phyloP scores from a whole-genome alignment of 2,888 invertebrate species.

The Flexamia atlantica region DNA sequence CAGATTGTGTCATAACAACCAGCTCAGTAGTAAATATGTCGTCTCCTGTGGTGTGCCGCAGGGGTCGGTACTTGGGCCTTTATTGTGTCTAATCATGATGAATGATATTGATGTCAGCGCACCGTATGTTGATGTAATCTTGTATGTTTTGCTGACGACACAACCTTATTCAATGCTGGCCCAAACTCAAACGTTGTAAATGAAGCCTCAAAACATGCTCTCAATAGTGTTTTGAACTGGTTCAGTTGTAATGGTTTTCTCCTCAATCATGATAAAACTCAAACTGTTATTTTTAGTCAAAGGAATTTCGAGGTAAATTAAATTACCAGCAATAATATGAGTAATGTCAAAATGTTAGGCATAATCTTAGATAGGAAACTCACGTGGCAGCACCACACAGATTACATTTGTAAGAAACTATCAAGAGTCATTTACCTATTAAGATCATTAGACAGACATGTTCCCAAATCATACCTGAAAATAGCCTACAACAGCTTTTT shows the following conservation, averaged over 20 bases:
- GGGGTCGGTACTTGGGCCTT: slow-evolving; percentile 2
- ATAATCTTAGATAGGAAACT: too few relatives aligned
- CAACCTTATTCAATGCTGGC: slow-evolving; percentile 1
- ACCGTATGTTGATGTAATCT: neutral
- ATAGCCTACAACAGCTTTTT: too few relatives aligned
- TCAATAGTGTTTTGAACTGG: neutral
- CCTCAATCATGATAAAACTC: neutral
- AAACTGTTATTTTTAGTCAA: neutral
- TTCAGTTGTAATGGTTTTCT: neutral
- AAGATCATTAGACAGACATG: too few relatives aligned
- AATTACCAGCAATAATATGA: too few relatives aligned
- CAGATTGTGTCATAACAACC: neutral
- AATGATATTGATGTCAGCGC: neutral
- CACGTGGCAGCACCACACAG: too few relatives aligned
- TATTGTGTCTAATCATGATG: neutral
- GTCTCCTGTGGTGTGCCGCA: neutral
- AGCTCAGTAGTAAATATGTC: neutral
- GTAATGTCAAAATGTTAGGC: too few relatives aligned
- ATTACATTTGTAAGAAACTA: too few relatives aligned
- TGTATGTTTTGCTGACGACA: slow-evolving; percentile 30
- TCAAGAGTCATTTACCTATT: too few relatives aligned
- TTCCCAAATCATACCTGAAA: too few relatives aligned
- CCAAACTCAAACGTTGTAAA: neutral
- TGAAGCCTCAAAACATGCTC: neutral
- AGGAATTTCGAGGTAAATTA: too few relatives aligned